Percentiles rank a stretch among this genome's conserved stretches.
phyloP scores from a whole-genome alignment of 2,113 vertebrate species.

The Camelus dromedarius region DNA sequence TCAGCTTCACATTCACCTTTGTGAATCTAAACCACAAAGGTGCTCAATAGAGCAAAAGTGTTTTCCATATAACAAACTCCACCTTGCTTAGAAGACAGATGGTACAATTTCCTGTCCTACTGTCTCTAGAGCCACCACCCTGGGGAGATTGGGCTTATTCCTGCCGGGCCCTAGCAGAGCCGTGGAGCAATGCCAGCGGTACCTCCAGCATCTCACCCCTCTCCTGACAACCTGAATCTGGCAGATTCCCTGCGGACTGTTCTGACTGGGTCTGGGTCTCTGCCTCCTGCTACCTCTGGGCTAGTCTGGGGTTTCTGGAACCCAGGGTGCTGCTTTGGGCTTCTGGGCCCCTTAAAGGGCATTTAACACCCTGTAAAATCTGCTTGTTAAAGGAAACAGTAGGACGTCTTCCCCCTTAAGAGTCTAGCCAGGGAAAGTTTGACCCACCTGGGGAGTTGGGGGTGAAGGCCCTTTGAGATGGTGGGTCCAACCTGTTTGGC shows the following conservation, averaged over 20 bases:
- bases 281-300: constrained; percentile 20
- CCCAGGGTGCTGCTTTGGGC: background rate
- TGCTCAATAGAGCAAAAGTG: background rate
- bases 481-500: constrained; percentile 32
- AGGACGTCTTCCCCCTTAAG: constrained; percentile 61
- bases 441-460: background rate
- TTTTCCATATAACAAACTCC: background rate
- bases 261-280: background rate
- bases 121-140: background rate
- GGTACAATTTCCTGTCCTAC: background rate
- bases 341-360: constrained; percentile 52
- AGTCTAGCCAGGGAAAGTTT: constrained; percentile 49
- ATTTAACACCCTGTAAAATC: constrained; percentile 68
- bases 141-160: background rate
- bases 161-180: background rate
- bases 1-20: background rate
- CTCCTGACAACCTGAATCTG: background rate
- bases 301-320: constrained; percentile 54
- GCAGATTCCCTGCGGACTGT: background rate
- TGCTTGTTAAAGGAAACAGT: constrained; percentile 59
- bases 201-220: background rate
- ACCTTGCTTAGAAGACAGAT: background rate
- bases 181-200: background rate
- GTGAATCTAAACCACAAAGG: background rate
- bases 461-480: background rate